Evolutionary conservation across 2,888 invertebrate species (phyloP).

Genomic region (Smittia aterrima): DNA sequence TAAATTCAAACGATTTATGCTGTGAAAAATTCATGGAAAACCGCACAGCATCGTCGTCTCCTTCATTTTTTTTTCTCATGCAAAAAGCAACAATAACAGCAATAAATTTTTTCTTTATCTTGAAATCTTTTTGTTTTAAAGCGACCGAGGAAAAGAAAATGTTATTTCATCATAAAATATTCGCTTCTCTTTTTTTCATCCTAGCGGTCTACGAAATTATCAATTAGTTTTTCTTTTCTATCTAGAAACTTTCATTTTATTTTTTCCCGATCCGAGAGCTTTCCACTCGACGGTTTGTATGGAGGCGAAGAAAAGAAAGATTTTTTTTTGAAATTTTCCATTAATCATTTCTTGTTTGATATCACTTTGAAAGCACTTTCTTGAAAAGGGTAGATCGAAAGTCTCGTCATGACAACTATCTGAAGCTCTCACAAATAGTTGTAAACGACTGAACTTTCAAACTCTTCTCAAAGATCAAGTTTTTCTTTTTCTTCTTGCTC

Average conservation of each 20-base stretch:
- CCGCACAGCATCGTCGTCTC: neutral
- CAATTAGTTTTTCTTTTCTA: neutral
- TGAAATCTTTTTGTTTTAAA: neutral
- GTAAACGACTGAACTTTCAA: too few species aligned
- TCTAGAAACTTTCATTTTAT: neutral
- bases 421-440: too few species aligned
- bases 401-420: too few species aligned
- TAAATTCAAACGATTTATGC: neutral
- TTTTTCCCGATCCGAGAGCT: neutral
- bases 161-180: neutral
- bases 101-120: slow-evolving; percentile 2
- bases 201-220: neutral
- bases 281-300: neutral
- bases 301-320: neutral
- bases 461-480: neutral
- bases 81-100: slow-evolving; percentile 23
- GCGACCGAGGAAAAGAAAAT: too few species aligned
- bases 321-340: neutral
- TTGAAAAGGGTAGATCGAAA: too few species aligned
- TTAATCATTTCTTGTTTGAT: neutral
- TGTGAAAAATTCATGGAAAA: slow-evolving; percentile 1
- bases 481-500: too few species aligned
- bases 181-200: neutral
- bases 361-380: neutral
- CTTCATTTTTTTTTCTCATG: neutral